Evolutionary conservation across 1,140 invertebrate genomes (phyloP).

Genomic region (Zaprionus nigranus): DNA sequence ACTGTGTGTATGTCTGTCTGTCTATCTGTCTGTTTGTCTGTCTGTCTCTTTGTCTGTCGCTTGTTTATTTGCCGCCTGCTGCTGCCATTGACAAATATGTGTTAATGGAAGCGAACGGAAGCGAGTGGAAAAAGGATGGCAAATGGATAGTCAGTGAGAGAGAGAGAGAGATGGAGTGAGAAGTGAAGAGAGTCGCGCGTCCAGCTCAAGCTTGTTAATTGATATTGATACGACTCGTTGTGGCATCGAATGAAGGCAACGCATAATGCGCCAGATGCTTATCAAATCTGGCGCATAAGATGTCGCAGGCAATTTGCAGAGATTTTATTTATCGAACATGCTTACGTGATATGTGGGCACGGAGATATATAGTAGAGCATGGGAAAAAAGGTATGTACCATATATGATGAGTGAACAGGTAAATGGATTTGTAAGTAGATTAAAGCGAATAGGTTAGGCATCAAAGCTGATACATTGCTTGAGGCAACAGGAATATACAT

Average conservation of each 20-base stretch:
- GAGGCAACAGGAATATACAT: too few relatives aligned
- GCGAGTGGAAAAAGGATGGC: neutral
- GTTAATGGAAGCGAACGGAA: constrained; percentile 51
- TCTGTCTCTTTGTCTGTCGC: constrained; percentile 8
- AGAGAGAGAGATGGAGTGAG: neutral
- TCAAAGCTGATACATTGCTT: too few relatives aligned
- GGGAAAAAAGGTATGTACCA: neutral
- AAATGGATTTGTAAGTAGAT: too few relatives aligned
- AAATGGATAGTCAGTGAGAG: neutral
- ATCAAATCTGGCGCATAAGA: constrained; percentile 12
- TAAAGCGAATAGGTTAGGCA: too few relatives aligned
- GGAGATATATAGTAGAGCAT: neutral
- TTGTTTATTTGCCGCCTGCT: constrained; percentile 7
- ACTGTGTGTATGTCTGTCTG: neutral
- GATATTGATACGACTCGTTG: constrained; percentile 57
- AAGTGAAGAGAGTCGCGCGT: neutral
- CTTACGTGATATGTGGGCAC: neutral
- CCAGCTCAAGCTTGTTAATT: constrained; percentile 49
- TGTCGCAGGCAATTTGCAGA: neutral
- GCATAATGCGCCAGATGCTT: constrained; percentile 27
- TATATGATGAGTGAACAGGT: too few relatives aligned
- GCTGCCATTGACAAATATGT: constrained; percentile 43
- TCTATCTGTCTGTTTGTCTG: neutral
- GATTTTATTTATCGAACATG: neutral
- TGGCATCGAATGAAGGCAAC: constrained; percentile 43